Evolutionary conservation across 1,140 invertebrate genomes (phyloP).

Genomic region (Matsumurasca onukii): DNA sequence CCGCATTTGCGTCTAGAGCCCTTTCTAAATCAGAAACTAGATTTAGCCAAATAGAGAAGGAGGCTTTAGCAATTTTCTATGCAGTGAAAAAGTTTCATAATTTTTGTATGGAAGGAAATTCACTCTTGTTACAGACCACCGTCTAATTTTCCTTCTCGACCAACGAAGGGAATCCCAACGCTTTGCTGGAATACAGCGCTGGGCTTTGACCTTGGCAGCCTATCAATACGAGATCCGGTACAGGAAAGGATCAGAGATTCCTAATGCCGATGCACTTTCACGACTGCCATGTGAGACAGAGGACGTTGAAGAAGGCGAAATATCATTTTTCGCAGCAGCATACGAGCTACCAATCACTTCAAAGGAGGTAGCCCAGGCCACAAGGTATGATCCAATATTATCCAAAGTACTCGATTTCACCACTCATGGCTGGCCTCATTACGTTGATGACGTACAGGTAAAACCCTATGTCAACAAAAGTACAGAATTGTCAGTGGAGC

Average conservation of each 20-base stretch:
- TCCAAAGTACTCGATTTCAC: not conserved
- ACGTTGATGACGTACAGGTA: too few species aligned
- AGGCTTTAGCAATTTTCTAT: conserved; percentile 23
- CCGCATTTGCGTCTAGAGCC: conserved; percentile 50
- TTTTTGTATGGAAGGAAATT: conserved; percentile 12
- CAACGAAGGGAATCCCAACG: conserved; percentile 19
- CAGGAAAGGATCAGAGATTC: conserved; percentile 3
- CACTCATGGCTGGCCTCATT: conserved; percentile 21
- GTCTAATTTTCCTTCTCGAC: conserved; percentile 14
- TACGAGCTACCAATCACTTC: conserved; percentile 1
- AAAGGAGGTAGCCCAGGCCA: not conserved
- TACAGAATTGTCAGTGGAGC: too few species aligned
- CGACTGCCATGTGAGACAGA: not conserved
- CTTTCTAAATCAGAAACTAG: conserved; percentile 46
- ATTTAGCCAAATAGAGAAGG: conserved; percentile 11
- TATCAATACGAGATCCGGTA: not conserved
- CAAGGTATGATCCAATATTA: too few species aligned
- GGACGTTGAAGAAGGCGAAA: not conserved
- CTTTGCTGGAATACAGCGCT: conserved; percentile 10
- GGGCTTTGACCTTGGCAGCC: conserved; percentile 13
- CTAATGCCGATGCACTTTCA: conserved; percentile 15
- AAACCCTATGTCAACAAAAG: too few species aligned
- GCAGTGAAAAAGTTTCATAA: conserved; percentile 1
- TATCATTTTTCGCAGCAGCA: not conserved
- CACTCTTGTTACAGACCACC: too few species aligned